Conservation (phyloP, 2,888 invertebrate species). For the Drosophila leonis region DNA sequence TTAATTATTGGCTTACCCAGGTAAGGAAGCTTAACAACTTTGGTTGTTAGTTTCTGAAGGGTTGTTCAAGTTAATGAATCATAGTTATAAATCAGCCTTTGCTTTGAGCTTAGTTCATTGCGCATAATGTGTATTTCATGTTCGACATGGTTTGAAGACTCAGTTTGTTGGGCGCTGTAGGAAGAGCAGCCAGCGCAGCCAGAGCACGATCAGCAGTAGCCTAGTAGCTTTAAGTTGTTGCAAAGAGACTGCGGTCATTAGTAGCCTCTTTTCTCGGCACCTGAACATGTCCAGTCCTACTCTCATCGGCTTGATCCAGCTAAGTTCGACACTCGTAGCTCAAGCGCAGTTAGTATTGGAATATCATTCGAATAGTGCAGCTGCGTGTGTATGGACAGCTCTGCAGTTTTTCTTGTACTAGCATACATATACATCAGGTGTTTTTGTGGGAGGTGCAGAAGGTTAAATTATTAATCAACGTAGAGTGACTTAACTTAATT, state of each 20-base stretch:
- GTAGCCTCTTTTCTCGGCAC: background rate
- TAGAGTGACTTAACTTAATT: too few species aligned
- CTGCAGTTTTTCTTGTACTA: too few species aligned
- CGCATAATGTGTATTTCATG: too few species aligned
- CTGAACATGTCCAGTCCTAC: too few species aligned
- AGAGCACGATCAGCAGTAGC: background rate
- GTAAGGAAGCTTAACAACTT: background rate
- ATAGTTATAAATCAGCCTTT: too few species aligned
- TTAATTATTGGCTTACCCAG: background rate
- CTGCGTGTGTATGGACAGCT: too few species aligned
- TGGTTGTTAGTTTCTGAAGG: background rate
- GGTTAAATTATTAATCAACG: too few species aligned
- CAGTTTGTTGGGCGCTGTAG: too few species aligned
- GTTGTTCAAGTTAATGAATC: background rate
- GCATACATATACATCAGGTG: too few species aligned
- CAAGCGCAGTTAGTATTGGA: background rate
- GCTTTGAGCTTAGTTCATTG: too few species aligned
- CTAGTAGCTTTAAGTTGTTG: background rate
- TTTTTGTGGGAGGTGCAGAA: too few species aligned
- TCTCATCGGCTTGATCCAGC: background rate
- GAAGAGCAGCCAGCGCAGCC: background rate
- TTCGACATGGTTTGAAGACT: too few species aligned
- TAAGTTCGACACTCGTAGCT: background rate
- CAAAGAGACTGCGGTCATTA: background rate
- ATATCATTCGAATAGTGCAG: background rate